These are phyloP conservation scores for Rhinoderma darwinii DNA, from an alignment of 2,113 vertebrate genomes.

Conservation along the genomic window DNA sequence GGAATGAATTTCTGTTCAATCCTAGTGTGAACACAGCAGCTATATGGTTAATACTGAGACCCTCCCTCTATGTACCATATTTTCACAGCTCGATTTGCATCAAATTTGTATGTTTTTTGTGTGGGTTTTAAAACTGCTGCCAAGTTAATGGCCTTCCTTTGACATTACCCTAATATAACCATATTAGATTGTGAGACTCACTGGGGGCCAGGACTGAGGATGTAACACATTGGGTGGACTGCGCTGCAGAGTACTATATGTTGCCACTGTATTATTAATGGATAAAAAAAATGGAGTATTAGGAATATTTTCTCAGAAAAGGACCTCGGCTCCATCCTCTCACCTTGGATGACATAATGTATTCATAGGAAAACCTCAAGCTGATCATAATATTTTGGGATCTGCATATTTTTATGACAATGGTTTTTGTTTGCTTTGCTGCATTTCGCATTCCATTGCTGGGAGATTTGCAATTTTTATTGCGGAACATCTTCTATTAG, in stretches of 20 bases:
- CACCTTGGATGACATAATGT: conserved; percentile 20
- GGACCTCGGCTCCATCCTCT: not conserved
- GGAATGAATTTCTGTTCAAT: no score
- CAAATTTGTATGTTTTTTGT: no score
- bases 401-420: conserved; percentile 36
- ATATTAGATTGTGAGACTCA: not conserved
- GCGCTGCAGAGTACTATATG: not conserved
- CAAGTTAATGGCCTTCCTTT: not conserved
- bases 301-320: not conserved
- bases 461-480: conserved; percentile 32
- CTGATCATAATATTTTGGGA: not conserved
- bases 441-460: not conserved
- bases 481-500: conserved; percentile 12
- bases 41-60: no score
- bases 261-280: not conserved
- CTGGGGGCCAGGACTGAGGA: not conserved
- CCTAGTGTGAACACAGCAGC: no score
- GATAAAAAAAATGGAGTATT: not conserved
- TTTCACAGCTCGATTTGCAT: no score
- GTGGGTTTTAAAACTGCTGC: not conserved
- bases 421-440: conserved; percentile 15
- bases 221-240: no score
- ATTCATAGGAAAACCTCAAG: conserved; percentile 4
- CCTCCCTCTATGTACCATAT: no score
- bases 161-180: not conserved